These are phyloP conservation scores for Aplocera efformata DNA, from an alignment of 2,888 invertebrate genomes.

Conservation along the genomic window DNA sequence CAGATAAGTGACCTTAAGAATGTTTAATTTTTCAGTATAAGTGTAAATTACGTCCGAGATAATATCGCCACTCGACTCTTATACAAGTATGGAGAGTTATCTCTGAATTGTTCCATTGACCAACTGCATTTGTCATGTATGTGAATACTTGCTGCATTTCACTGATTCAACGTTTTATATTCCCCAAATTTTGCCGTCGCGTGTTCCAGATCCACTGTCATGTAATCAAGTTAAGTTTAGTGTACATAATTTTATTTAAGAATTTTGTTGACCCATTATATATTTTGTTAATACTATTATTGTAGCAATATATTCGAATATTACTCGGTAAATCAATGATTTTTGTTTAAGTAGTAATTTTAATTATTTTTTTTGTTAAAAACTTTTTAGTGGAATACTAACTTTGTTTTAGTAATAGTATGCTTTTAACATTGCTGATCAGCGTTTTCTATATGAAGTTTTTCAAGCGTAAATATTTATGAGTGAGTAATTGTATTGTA, in stretches of 20 bases:
- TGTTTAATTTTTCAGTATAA: conserved; percentile 29
- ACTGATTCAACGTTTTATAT: conserved; percentile 48
- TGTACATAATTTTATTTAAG: conserved; percentile 68
- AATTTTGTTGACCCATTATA: conserved; percentile 60
- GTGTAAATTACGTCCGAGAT: conserved; percentile 16
- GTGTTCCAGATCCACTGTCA: conserved; percentile 21
- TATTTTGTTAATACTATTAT: conserved; percentile 52
- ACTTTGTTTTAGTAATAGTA: conserved; percentile 42
- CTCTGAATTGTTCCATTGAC: conserved; percentile 24
- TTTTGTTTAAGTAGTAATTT: conserved; percentile 49
- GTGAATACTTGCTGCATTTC: conserved; percentile 28
- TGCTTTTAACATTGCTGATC: conserved; percentile 47
- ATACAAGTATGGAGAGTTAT: conserved; percentile 16
- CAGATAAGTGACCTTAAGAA: conserved; percentile 51
- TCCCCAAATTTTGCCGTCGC: conserved; percentile 34
- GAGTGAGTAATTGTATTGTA: conserved; percentile 4
- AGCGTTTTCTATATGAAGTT: conserved; percentile 38
- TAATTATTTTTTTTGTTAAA: conserved; percentile 53
- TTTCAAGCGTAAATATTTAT: conserved; percentile 6
- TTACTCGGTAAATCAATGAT: conserved; percentile 43
- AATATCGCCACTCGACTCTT: conserved; percentile 10
- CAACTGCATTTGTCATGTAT: conserved; percentile 30
- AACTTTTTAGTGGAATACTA: conserved; percentile 60
- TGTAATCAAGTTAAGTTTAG: conserved; percentile 40
- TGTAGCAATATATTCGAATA: conserved; percentile 58